Evolutionary conservation across 1,140 invertebrate species (phyloP), one percentile per base, ranked within the genome.

Genomic region (Pachypsylla venusta): DNA sequence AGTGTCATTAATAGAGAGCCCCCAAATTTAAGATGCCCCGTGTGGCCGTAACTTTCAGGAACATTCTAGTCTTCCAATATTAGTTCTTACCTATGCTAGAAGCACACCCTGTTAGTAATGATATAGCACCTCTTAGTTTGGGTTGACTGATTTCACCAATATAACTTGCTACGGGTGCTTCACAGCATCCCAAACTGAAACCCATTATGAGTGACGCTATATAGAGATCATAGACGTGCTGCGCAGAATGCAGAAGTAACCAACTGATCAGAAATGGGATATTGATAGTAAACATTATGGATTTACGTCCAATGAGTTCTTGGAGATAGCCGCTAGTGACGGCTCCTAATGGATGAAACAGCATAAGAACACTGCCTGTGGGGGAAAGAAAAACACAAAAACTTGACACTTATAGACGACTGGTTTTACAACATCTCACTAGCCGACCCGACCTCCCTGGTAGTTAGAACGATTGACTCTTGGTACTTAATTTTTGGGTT

Each of bases 71-170:
- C n/a, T n/a, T n/a, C n/a, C n/a, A n/a, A n/a, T n/a, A n/a, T n/a
- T n/a, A n/a, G n/a, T n/a, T n/a, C n/a, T 24, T 25, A 14, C 26
- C 54, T 25, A 24, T 22, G 25, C 22, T 25, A 19, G 10, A 54
- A 39, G 42, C 60, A 7, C 64, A 54, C 20, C 61, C 63, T 3
- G 64, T 61, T 25, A 63, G 56, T 1, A 61, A 62, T 12, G 63
- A 60, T 16, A 65, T 28, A 1, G 63, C 60, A 2, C 64, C 64
- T 54, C 64, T 40, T 12, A 60, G 54, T 40, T 54, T 28, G 30
- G 60, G 64, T 68, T 71, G 75, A 70, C 71, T 72, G 7, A 78
- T 74, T 69, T 78, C 76, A 2, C 74, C 74, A 5, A 78, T 70
- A 59, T 77, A 77, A 2, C 74, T 70, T 30, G 73, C 69, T 25